phyloP scores from a whole-genome alignment of 2,888 invertebrate genomes.

The Hedya salicella region DNA sequence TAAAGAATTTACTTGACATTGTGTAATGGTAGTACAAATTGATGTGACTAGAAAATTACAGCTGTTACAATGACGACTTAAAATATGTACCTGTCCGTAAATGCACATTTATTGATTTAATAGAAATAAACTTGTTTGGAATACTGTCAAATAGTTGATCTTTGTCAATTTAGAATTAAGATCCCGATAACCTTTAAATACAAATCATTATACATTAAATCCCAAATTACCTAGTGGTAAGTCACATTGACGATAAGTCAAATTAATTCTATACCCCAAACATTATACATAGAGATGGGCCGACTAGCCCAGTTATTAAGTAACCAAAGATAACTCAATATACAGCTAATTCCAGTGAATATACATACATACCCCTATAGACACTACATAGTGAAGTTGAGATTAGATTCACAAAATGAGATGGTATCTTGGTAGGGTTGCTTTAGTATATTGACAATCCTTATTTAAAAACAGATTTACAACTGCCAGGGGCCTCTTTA shows the following conservation, averaged over 20 bases:
- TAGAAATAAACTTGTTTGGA: conserved; percentile 24
- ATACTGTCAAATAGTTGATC: not conserved
- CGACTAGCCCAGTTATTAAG: not conserved
- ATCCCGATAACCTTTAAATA: conserved; percentile 11
- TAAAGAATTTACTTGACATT: conserved; percentile 26
- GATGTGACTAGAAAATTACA: conserved; percentile 40
- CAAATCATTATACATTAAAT: conserved; percentile 18
- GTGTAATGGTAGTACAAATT: conserved; percentile 21
- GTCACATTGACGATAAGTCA: conserved; percentile 7
- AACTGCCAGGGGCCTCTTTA: too few species aligned
- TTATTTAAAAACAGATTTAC: too few species aligned
- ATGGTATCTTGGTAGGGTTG: too few species aligned
- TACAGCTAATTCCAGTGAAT: too few species aligned
- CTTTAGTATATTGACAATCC: too few species aligned
- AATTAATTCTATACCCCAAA: not conserved
- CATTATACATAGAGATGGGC: not conserved
- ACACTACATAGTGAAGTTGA: too few species aligned
- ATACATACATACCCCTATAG: too few species aligned
- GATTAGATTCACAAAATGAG: too few species aligned
- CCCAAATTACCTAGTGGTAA: not conserved
- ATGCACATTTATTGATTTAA: conserved; percentile 1
- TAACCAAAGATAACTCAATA: not conserved
- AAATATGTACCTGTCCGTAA: conserved; percentile 14
- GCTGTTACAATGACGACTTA: conserved; percentile 21
- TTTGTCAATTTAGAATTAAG: conserved; percentile 1